Base-by-base conservation (phyloP, 37 sponge, comb jelly and placozoan species). In the Aplysina aerophoba region DNA sequence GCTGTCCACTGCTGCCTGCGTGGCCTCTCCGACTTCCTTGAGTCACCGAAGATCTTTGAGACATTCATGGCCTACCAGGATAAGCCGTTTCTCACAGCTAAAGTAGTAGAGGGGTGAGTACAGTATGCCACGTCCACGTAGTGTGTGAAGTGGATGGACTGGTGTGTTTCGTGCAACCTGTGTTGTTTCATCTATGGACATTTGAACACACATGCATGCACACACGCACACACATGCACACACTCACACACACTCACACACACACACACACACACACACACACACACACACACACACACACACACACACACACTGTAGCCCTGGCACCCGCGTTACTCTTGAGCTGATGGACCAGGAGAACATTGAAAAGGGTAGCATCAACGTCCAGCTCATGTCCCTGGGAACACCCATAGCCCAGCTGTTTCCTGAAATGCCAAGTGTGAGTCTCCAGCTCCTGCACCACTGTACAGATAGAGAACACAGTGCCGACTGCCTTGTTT, bases 1-100 rank as follows among this genome's bases (percentile, higher is more conserved):
- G 92, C 92, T 28, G 64, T 88, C 40, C 89, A 92, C 27, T 92
- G 92, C 54, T 74, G 86, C 56, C 83, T 92, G 0, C 80, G 88
- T 50, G 92, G 86, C 2, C 33, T 83, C 20, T 55, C 77, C 1
- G 87, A 68, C 24, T 27, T 31, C 44, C 54, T 75, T 40, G 88
- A 84, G 15, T n/a, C 22, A 20, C 72, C 79, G 0, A 77, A 85
- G 38, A 82, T 67, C 25, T 57, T 15, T 59, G 79, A 80, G 34
- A 25, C 71, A 58, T 92, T 89, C 39, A 20, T 35, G 12, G 73
- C 57, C 0, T 85, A 67, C 22, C 50, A 86, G 25, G 59, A 59
- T 21, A 59, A 86, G 34, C 55, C 86, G 65, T 20, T 0, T 55
- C 86, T 83, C 40, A 65, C 62, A 16, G 86, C 87, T 13, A 83